A percentile compares a stretch with the other conserved stretches of the same genome.
These are phyloP conservation scores for Sitodiplosis mosellana DNA, from an alignment of 1,140 invertebrate species.

Conservation along the genomic window DNA sequence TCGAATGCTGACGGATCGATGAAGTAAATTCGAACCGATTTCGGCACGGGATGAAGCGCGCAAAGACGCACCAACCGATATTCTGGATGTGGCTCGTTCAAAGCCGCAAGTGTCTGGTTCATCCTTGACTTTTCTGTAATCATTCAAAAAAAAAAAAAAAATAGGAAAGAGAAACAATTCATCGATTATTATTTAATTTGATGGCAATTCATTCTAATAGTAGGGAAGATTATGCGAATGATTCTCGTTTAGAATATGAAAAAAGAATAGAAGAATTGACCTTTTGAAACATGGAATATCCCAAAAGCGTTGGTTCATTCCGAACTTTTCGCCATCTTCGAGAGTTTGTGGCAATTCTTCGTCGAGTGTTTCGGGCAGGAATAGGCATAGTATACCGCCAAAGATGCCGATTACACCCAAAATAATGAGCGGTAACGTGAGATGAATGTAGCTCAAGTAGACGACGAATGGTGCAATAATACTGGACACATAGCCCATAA, in stretches of 20 bases:
- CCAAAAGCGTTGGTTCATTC: slow-evolving; percentile 55
- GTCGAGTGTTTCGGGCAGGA: slow-evolving; percentile 66
- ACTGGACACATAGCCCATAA: slow-evolving; percentile 67
- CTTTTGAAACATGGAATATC: slow-evolving; percentile 54
- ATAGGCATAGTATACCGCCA: slow-evolving; percentile 50
- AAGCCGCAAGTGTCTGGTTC: slow-evolving; percentile 19
- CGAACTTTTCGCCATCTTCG: slow-evolving; percentile 69
- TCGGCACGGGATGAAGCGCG: slow-evolving; percentile 43
- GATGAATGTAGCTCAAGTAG: slow-evolving; percentile 48
- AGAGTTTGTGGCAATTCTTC: slow-evolving; percentile 66
- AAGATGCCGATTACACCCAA: slow-evolving; percentile 51
- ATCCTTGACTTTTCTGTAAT: slow-evolving; percentile 18
- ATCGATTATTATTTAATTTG: too few relatives aligned
- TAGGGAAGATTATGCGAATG: too few relatives aligned
- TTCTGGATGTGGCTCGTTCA: slow-evolving; percentile 17
- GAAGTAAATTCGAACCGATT: slow-evolving; percentile 43
- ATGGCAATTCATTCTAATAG: too few relatives aligned
- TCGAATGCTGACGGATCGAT: slow-evolving; percentile 19
- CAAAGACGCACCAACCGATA: slow-evolving; percentile 28
- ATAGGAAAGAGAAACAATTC: too few relatives aligned
- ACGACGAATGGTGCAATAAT: slow-evolving; percentile 67
- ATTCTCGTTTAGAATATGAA: too few relatives aligned
- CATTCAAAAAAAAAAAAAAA: too few relatives aligned
- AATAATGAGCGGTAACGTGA: slow-evolving; percentile 49
- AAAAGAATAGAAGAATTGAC: slow-evolving; percentile 29